Conservation (phyloP, 2,888 invertebrate species). For the Mechanitis messenoides region DNA sequence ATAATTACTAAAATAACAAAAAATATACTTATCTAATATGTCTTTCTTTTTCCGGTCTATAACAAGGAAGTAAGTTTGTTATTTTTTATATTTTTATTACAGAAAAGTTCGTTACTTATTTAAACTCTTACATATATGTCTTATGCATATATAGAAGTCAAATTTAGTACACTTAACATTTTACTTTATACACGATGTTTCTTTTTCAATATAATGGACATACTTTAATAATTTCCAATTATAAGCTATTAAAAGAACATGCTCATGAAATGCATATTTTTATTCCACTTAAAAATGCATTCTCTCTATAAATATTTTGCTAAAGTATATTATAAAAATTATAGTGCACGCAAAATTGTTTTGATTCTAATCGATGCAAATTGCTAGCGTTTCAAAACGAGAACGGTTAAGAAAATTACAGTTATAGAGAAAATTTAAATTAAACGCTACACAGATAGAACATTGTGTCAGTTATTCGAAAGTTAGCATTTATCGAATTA, state of each 20-base stretch:
- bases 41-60: no score
- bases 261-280: background rate
- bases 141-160: no score
- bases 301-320: conserved; percentile 1
- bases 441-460: conserved; percentile 18
- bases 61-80: no score
- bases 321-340: conserved; percentile 16
- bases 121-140: no score
- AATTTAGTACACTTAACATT: no score
- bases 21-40: no score
- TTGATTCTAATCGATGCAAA: conserved; percentile 35
- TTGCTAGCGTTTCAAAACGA: conserved; percentile 27
- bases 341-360: conserved; percentile 25
- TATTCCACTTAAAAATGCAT: no score
- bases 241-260: background rate
- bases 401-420: conserved; percentile 23
- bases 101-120: no score
- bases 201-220: no score
- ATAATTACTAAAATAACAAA: no score
- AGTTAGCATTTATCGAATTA: conserved; percentile 15
- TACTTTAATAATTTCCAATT: background rate
- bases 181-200: no score
- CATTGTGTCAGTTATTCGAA: conserved; percentile 23
- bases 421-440: conserved; percentile 20
- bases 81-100: no score